Conservation (phyloP, 2,888 invertebrate genomes). For the Vandiemenella viatica region DNA sequence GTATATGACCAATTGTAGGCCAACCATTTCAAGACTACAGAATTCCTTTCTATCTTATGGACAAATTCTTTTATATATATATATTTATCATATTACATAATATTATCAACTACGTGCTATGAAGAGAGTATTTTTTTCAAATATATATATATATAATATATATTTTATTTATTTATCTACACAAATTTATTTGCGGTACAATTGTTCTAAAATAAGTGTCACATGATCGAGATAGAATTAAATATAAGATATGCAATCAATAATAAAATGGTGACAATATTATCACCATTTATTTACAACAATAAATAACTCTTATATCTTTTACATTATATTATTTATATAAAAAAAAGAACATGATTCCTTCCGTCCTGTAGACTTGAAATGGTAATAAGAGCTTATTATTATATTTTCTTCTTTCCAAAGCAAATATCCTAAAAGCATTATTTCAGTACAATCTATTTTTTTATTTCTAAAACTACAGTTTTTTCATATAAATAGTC, state of each 20-base stretch:
- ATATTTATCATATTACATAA: neutral
- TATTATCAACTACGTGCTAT: neutral
- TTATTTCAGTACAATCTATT: constrained; percentile 11
- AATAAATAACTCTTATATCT: neutral
- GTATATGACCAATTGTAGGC: neutral
- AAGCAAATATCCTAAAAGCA: constrained; percentile 18
- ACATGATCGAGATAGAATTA: neutral
- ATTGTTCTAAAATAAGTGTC: neutral
- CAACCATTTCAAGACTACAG: constrained; percentile 13
- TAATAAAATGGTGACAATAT: constrained; percentile 1
- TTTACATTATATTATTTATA: neutral
- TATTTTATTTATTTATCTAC: neutral
- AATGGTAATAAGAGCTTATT: constrained; percentile 6
- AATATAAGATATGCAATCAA: constrained; percentile 2
- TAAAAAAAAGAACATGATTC: neutral
- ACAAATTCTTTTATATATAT: neutral
- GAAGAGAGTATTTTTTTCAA: neutral
- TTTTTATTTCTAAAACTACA: constrained; percentile 15
- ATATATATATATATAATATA: neutral
- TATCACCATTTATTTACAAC: neutral
- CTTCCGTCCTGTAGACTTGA: constrained; percentile 14
- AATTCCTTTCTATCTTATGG: constrained; percentile 1
- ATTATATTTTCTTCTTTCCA: constrained; percentile 11
- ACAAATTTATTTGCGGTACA: neutral
- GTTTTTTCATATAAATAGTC: constrained; percentile 19